phyloP scores from a whole-genome alignment of 2,797 vertebrate species.

The Steatocranus sp. region DNA sequence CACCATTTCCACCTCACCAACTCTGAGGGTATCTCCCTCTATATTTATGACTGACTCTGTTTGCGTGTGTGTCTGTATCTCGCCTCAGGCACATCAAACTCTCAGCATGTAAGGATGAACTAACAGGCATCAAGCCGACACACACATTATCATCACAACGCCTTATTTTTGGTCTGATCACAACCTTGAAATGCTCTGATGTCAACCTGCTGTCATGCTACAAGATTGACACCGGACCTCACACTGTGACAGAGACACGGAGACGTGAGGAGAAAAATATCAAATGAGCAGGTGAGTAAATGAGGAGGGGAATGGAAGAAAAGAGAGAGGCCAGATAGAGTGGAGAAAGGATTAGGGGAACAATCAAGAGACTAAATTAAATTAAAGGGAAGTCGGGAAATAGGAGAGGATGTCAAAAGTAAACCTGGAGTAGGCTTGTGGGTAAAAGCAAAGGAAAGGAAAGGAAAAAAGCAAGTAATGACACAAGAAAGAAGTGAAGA shows the following conservation, averaged over 20 bases:
- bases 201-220: slow-evolving; percentile 23
- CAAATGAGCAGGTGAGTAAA: not conserved
- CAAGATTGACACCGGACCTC: slow-evolving; percentile 18
- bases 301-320: not conserved
- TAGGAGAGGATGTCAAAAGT: not conserved
- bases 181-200: slow-evolving; percentile 42
- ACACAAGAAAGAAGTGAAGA: not conserved
- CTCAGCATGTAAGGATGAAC: slow-evolving; percentile 42
- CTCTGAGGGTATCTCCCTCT: slow-evolving; percentile 16
- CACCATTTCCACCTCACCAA: slow-evolving; percentile 20
- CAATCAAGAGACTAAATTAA: not conserved
- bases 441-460: not conserved
- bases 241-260: not conserved
- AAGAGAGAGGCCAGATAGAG: not conserved
- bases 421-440: not conserved
- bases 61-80: not conserved
- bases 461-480: not conserved
- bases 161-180: slow-evolving; percentile 33
- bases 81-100: slow-evolving; percentile 49
- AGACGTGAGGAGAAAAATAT: not conserved
- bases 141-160: slow-evolving; percentile 14
- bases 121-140: slow-evolving; percentile 38
- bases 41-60: not conserved
- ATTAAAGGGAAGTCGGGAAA: not conserved
- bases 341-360: not conserved